Evolutionary conservation across 2,797 vertebrate genomes (phyloP), one percentile per base, ranked within the genome.

Genomic region (Avahi laniger): DNA sequence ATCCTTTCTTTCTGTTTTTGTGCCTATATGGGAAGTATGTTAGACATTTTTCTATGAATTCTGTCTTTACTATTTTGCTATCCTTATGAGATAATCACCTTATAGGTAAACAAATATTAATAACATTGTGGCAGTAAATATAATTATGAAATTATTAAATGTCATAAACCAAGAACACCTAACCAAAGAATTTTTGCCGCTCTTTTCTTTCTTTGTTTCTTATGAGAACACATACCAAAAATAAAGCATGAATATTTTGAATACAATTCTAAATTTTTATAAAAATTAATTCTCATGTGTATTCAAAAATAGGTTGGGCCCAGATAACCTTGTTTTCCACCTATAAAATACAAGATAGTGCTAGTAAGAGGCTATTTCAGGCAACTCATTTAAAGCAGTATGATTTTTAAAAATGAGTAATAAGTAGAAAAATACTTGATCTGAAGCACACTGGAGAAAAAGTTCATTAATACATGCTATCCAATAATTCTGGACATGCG

Each of bases 201-300:
- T 72, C 43, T 57, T 96, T 87, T 63, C 35, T 82, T 76, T 38
- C 86, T 28, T 81, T 57, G 26, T 80, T 84, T 92, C 43, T 81
- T 73, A 67, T 41, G 12, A 89, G 48, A 87, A 50, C 75, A 80
- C 9, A 50, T 17, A 72, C 26, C 54, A 88, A 50, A 97, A 96
- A 69, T 83, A 87, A 93, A 95, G 15, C 65, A 80, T 20, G 41
- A 89, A 30, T 96, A 78, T 93, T 91, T 93, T 75, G 12, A 50
- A 78, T 80, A 93, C 17, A 86, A 57, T 79, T 81, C 50, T 92
- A 54, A 88, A 85, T 57, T 93, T 83, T 78, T 57, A 10, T 54
- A 87, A 59, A 82, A 93, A 72, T 94, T 86, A 84, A 7, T 91
- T 95, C 17, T 89, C 33, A 78, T 4, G 41, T 75, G 76, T 26